Base-by-base conservation (phyloP, 1,140 invertebrate genomes). In the Sipha flava region DNA sequence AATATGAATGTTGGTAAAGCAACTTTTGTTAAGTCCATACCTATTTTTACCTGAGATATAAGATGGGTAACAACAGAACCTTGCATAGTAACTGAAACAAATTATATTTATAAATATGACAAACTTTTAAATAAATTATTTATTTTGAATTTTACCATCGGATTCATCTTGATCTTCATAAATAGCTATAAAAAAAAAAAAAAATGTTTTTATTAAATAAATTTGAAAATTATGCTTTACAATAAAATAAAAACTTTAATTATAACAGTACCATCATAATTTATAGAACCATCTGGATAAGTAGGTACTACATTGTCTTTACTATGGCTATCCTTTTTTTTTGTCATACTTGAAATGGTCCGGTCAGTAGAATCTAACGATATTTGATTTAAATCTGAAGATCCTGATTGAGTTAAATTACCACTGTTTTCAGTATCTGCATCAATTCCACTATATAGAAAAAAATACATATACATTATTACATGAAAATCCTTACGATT, bases 1-100 rank as follows among this genome's bases (percentile, higher is more conserved):
- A 99, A 87, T 81, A 98, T 98, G 84, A 98, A 98, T 16, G 95
- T 97, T n/a, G 96, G 96, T 80, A 98, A 86, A 43, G 95, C 95
- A 79, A 98, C 96, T 89, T 98, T 98, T 3, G 97, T 98, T 83
- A 98, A 89, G 86, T 98, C 97, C 97, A 98, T 99, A 64, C 97
- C 97, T 84, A 98, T 98, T 86, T 97, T 93, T 77, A 97, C 95
- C 89, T 98, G 96, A 34, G 96, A 97, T 70, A 99, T 86, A 18
- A 99, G 88, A 86, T 98, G 95, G 66, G 93, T 93, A 82, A 99
- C 94, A 81, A 98, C 94, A 64, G 94, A 97, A 66, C 96, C 96
- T 86, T 98, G 95, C 81, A 91, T 92, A 86, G 97, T 95, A 90
- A 98, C 92, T 77, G 16, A 40, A 77, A 77, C 18, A 77, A 57